Evolutionary conservation across 2,797 vertebrate genomes (phyloP).

Genomic region (Leptodactylus fallax): DNA sequence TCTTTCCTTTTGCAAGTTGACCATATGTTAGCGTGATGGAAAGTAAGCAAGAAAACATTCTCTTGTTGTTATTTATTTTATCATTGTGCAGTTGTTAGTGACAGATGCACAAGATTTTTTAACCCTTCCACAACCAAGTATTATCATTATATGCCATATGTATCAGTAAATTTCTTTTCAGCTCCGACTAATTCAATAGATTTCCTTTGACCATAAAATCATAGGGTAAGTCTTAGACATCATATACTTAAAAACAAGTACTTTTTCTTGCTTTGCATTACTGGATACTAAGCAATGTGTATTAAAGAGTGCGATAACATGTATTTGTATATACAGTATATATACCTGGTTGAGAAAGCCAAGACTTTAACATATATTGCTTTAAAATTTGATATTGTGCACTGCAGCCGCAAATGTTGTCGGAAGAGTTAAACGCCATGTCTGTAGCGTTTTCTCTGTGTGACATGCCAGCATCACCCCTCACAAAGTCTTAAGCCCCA

Average conservation of each 20-base stretch:
- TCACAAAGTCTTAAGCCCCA: conserved; percentile 66
- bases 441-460: background rate
- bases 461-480: conserved; percentile 45
- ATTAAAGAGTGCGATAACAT: background rate
- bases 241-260: background rate
- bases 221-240: background rate
- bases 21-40: conserved; percentile 27
- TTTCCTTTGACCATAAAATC: too few relatives aligned
- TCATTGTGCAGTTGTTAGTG: background rate
- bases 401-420: background rate
- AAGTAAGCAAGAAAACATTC: background rate
- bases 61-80: background rate
- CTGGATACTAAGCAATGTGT: background rate
- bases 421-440: conserved; percentile 8
- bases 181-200: background rate
- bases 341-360: background rate
- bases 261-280: background rate
- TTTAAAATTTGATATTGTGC: background rate
- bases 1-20: conserved; percentile 65
- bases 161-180: background rate
- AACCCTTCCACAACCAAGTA: background rate
- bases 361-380: background rate
- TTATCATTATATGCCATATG: background rate
- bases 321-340: background rate
- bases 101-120: background rate